Percentiles rank a stretch among this genome's conserved stretches.
Conservation (phyloP, 2,888 invertebrate species). For the Drosophila sordidapex region DNA sequence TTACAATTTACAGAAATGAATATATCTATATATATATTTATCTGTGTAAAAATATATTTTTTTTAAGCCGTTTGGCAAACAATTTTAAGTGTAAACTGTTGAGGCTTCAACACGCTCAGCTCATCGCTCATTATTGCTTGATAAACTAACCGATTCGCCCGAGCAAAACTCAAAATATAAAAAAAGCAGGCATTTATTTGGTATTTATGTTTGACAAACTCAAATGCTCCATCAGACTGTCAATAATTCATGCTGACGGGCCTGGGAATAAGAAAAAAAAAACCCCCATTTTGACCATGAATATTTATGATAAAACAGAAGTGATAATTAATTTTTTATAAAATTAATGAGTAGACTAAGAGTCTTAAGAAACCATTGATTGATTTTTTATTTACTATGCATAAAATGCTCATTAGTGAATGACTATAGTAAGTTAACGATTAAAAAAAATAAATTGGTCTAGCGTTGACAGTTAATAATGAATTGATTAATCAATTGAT, state of each 20-base stretch:
- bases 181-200: constrained; percentile 33
- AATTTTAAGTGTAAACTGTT: constrained; percentile 61
- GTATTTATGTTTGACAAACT: constrained; percentile 59
- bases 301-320: constrained; percentile 43
- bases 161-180: constrained; percentile 32
- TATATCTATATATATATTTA: constrained; percentile 11
- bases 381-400: not conserved
- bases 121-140: constrained; percentile 59
- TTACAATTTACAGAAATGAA: constrained; percentile 24
- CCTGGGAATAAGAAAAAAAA: constrained; percentile 24
- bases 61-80: constrained; percentile 58
- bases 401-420: not conserved
- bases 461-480: not conserved
- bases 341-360: not conserved
- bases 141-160: constrained; percentile 46
- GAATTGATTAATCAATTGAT: not conserved
- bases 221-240: constrained; percentile 50
- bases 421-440: not conserved
- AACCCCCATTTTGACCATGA: constrained; percentile 8
- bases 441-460: not conserved
- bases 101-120: constrained; percentile 50
- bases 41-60: constrained; percentile 19
- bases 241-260: constrained; percentile 51
- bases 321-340: constrained; percentile 35
- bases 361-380: not conserved